phyloP scores from a whole-genome alignment of 2,888 invertebrate genomes.

The Poecilobothrus nobilitatus region DNA sequence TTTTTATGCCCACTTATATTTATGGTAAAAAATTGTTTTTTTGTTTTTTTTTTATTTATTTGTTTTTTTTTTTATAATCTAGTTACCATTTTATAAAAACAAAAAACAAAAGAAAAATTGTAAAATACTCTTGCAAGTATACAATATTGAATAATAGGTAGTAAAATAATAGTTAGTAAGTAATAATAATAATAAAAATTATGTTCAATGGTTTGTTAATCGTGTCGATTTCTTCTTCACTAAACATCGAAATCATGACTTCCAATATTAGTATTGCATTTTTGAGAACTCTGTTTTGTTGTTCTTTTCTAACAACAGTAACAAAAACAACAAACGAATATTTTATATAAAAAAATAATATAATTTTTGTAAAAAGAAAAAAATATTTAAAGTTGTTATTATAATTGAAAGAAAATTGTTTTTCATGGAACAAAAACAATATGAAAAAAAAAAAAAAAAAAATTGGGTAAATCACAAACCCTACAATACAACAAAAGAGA shows the following conservation, averaged over 20 bases:
- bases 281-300: not conserved
- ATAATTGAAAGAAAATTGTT: not conserved
- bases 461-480: no score
- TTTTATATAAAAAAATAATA: no score
- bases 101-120: no score
- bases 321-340: no score
- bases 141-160: not conserved
- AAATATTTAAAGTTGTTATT: not conserved
- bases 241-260: conserved; percentile 10
- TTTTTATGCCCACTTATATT: not conserved
- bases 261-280: not conserved
- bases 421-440: no score
- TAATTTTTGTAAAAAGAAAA: no score
- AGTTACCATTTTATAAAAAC: not conserved
- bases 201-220: conserved; percentile 7
- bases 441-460: no score
- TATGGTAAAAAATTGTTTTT: not conserved
- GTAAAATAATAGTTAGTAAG: not conserved
- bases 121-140: not conserved
- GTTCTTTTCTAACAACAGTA: no score
- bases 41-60: not conserved
- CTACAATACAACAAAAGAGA: no score
- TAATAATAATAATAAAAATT: conserved; percentile 6
- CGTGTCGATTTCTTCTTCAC: conserved; percentile 8
- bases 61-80: not conserved